Base-by-base conservation (phyloP, 2,113 vertebrate species). In the Sterna hirundo region DNA sequence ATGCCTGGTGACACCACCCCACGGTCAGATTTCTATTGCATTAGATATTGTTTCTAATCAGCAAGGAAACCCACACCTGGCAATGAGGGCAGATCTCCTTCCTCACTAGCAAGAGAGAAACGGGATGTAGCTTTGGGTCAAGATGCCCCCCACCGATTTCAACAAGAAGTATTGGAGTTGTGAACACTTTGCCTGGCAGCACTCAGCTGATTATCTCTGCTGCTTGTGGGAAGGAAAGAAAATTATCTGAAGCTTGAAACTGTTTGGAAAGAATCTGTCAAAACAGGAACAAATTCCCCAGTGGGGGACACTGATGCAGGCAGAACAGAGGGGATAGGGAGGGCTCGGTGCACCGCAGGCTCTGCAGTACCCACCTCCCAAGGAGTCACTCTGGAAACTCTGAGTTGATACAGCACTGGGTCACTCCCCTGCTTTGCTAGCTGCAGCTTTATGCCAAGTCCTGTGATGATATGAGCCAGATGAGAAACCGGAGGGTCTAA, bases 291-390 rank as follows among this genome's bases (percentile, higher is more conserved):
- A 7, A 21, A 13, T 36, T 38, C 6, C 26, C 3, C 12, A 3
- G 16, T 21, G 6, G 5, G 7, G 29, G 76, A 46, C 5, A 22
- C 20, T 0, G 0, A 16, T 3, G 6, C 10, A 77, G 49, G 12
- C 26, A 81, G 36, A 68, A 30, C 36, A 42, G 71, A 44, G 47
- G 30, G 23, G 36, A 51, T 23, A 11, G 1, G 4, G 64, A 62
- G 12, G 26, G 32, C 34, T 42, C 1, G 0, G 34, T 21, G 30
- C 23, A 18, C 9, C 2, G 0, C 14, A 32, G 52, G 32, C 15
- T 51, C 36, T 44, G 17, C 2, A 3, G 11, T 64, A 27, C 9
- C 8, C 38, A 20, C 26, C 15, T 44, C 30, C 38, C 55, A 36
- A 8, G 40, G 30, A n/a, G 8, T 34, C 57, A 27, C 38, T 55